A percentile compares a stretch with the other conserved stretches of the same genome.
Conservation (phyloP, 2,113 vertebrate species). For the Dasypus novemcinctus region DNA sequence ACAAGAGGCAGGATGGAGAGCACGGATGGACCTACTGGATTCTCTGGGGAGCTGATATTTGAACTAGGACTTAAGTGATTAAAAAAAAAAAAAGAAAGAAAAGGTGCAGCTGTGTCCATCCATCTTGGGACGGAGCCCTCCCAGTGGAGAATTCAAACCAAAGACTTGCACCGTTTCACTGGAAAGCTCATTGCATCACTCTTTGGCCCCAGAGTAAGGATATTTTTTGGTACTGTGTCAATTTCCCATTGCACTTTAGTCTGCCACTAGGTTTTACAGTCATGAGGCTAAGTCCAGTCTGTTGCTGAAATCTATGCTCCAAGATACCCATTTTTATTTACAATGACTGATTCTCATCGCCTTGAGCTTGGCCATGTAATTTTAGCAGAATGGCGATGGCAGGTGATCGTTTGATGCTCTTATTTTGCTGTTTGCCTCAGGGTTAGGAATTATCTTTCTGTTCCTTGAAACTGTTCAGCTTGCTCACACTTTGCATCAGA, state of each 20-base stretch:
- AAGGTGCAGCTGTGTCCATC: no score
- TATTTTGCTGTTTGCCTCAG: not conserved
- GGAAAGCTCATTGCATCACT: not conserved
- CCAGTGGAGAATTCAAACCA: not conserved
- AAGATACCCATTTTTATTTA: not conserved
- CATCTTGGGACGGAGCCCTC: not conserved
- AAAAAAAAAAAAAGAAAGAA: no score
- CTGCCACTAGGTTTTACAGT: not conserved
- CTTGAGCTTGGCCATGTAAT: not conserved
- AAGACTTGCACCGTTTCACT: not conserved
- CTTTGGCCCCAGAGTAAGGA: not conserved
- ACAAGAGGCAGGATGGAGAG: no score
- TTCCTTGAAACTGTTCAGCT: not conserved
- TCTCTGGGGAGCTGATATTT: no score
- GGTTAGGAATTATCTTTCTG: not conserved
- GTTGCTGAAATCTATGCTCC: not conserved
- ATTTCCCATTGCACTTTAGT: not conserved
- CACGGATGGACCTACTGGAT: no score
- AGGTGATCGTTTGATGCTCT: not conserved
- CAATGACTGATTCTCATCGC: not conserved
- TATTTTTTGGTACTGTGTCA: no score
- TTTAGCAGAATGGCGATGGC: not conserved
- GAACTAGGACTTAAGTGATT: no score
- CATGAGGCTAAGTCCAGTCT: not conserved
- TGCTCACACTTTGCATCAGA: fast-evolving